Evolutionary conservation across 2,113 vertebrate species (phyloP).

Genomic region (Prolemur simus): DNA sequence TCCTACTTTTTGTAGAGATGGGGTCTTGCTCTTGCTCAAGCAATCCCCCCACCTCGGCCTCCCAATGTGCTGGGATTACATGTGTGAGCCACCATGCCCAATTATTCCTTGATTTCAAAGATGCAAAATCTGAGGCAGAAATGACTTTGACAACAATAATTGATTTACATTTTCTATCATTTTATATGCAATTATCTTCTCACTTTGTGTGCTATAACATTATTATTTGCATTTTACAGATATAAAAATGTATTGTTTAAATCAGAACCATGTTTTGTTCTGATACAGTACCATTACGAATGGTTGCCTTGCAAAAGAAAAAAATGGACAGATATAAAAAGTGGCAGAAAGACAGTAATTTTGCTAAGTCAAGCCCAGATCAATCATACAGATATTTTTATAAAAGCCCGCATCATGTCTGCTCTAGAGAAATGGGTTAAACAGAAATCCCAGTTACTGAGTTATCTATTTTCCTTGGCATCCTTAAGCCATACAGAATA

Average conservation of each 20-base stretch:
- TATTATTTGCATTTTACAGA: constrained; percentile 12
- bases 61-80: too few relatives aligned
- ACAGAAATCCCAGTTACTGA: neutral
- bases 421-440: neutral
- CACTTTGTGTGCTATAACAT: neutral
- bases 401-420: neutral
- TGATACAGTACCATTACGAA: neutral
- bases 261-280: neutral
- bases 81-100: too few relatives aligned
- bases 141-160: neutral
- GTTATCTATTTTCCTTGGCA: neutral
- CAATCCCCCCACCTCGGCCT: too few relatives aligned
- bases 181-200: neutral
- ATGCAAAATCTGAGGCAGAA: neutral
- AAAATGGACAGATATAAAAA: neutral
- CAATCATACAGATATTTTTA: neutral
- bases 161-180: neutral
- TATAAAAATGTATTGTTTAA: neutral
- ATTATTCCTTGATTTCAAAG: neutral
- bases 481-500: neutral
- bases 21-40: too few relatives aligned
- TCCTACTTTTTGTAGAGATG: too few relatives aligned
- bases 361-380: neutral
- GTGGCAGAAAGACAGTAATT: neutral
- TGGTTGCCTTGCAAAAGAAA: neutral